Conservation (phyloP, 1,140 invertebrate species). For the Philaenus spumarius region DNA sequence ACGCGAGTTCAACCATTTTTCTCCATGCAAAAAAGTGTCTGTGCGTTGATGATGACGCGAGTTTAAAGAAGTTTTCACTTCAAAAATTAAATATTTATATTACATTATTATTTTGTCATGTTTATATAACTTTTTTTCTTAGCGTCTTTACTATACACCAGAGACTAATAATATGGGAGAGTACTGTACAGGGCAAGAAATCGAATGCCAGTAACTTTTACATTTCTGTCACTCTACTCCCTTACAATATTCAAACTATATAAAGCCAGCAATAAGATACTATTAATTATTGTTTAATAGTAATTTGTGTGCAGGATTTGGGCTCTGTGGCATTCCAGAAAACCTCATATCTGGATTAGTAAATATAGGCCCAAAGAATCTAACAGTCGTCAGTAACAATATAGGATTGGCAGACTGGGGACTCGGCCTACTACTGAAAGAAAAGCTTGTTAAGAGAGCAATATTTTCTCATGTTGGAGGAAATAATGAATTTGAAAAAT, state of each 20-base stretch:
- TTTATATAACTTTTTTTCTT: neutral
- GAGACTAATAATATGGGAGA: neutral
- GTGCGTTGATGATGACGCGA: neutral
- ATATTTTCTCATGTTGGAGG: constrained; percentile 98
- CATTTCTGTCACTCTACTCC: neutral
- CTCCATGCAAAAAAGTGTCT: no score
- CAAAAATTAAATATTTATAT: neutral
- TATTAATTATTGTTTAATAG: no score
- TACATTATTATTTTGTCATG: neutral
- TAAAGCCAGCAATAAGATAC: no score
- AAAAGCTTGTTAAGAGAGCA: constrained; percentile 82
- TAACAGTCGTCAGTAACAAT: constrained; percentile 80
- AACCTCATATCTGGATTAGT: constrained; percentile 86
- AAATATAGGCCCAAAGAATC: constrained; percentile 61
- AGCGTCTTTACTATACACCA: neutral
- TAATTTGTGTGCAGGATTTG: constrained; percentile 78
- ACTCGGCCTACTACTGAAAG: constrained; percentile 79
- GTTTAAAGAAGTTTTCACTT: neutral
- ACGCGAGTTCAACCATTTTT: no score
- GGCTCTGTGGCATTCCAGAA: constrained; percentile 97
- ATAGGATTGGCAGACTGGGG: constrained; percentile 91
- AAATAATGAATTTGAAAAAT: constrained; percentile 94
- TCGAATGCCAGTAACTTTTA: neutral
- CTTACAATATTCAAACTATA: no score
- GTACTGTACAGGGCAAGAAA: neutral